Evolutionary conservation across 1,140 invertebrate genomes (phyloP), one percentile per base, ranked within the genome.

Genomic region (Pemphigus obesinymphae): DNA sequence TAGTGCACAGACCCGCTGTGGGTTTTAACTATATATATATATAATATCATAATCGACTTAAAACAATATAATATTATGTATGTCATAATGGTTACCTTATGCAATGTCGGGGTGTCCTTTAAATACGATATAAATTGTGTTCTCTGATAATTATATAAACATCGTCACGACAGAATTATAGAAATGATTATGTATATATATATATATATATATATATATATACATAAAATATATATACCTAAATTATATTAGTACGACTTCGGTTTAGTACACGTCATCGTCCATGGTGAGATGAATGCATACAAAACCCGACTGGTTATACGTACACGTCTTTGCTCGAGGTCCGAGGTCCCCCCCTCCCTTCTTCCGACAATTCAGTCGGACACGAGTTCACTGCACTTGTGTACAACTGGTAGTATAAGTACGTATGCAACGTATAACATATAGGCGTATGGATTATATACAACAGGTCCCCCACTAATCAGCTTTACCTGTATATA

Each of bases 331-430:
- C 75, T 78, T 78, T 23, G n/a, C 34, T 15, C n/a, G 75, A 4
- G 13, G 31, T 55, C 75, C n/a, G 50, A n/a, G 7, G 23, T 3
- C 53, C 75, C 75, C 50, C n/a, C 17, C 34, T 11, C 43, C 43
- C 1, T 1, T 45, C 43, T 13, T 2, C 43, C 29, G 5, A 50
- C 50, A 20, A 13, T 20, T 23, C n/a, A n/a, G 48, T 7, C 26
- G 23, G 37, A 70, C n/a, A 29, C 23, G 75, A 78, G 75, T 78
- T 78, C 75, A 78, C 75, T 78, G 75, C 75, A 78, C 75, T 78
- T 15, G 29, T n/a, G n/a, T n/a, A n/a, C 72, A 75, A 29, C 72
- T 75, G 72, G 72, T 53, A 8, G 17, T 31, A 17, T 10, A 10
- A 34, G 15, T n/a, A n/a, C n/a, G 29, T 10, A n/a, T 37, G 17